phyloP scores from a whole-genome alignment of 2,113 vertebrate genomes.

The Odontophorus gujanensis region DNA sequence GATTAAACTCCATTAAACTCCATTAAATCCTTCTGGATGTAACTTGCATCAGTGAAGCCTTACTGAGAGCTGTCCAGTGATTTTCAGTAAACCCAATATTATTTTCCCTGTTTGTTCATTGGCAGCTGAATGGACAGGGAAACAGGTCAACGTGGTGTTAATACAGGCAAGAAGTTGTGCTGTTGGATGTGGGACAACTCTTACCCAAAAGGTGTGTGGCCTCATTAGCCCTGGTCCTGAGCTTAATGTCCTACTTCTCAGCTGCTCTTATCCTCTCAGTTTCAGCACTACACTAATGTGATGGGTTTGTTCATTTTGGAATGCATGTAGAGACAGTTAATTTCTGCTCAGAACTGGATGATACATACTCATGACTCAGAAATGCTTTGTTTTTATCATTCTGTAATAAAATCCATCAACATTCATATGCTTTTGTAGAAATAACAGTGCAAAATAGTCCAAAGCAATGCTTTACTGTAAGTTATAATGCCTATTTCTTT shows the following conservation, averaged over 20 bases:
- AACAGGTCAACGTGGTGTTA: fast-evolving
- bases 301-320: neutral
- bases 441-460: neutral
- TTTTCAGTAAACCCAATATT: neutral
- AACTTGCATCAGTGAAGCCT: neutral
- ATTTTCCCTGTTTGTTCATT: neutral
- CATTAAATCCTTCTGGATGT: too few relatives aligned
- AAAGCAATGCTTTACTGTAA: neutral
- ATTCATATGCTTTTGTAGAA: neutral
- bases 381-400: neutral
- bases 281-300: neutral
- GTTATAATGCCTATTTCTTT: neutral
- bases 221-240: neutral
- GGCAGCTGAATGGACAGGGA: neutral
- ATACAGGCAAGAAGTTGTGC: neutral
- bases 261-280: neutral
- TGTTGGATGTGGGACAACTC: neutral
- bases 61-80: neutral
- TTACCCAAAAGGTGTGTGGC: neutral
- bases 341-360: neutral
- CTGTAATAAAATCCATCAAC: neutral
- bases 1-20: too few relatives aligned
- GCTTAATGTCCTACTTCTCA: neutral
- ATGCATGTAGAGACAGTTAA: neutral
- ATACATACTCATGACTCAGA: neutral